Base-by-base conservation (phyloP, 2,113 vertebrate species). In the Rhinichthys klamathensis region DNA sequence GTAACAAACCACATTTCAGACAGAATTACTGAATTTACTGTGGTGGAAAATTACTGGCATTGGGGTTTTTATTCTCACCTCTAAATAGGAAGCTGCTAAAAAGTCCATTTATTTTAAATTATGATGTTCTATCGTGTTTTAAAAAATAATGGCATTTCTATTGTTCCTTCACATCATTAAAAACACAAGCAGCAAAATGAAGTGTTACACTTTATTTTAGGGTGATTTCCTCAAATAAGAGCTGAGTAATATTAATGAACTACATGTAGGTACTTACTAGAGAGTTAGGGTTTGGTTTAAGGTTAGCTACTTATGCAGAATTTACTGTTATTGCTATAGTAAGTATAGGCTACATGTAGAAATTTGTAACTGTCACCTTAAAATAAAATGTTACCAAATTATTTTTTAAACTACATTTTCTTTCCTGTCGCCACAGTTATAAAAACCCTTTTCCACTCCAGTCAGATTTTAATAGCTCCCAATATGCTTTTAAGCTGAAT, bases 401-500 rank as follows among this genome's bases (percentile, higher is more conserved):
- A 12, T 12, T 32, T 65, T 32, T 65, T 67, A 7, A 63, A 32
- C 25, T 3, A 65, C 5, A 2, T 1, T 6, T 18, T 6, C 18
- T 6, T 32, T 15, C 2, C 41, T 27, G 18, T 21, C 6, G 5
- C 6, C 46, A 49, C 46, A 30, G n/a, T 54, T 30, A 32, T 15
- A 54, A 32, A 76, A 32, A 1, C 18, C 30, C 2, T 58, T 78
- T 78, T 23, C 2, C 6, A 38, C 51, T 78, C 1, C 18, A 73
- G 38, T 44, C 21, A 35, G 51, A 27, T 74, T 74, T 49, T 49
- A n/a, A 23, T 54, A 77, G 27, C 18, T 38, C 4, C 54, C 32
- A n/a, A 79, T 79, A 58, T 78, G 56, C 76, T 60, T 78, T 41
- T 16, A 38, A 78, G 76, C 54, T 78, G 18, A 41, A n/a, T 78